phyloP scores from a whole-genome alignment of 53 echinoderm and acorn worm species.

The Astropecten irregularis region DNA sequence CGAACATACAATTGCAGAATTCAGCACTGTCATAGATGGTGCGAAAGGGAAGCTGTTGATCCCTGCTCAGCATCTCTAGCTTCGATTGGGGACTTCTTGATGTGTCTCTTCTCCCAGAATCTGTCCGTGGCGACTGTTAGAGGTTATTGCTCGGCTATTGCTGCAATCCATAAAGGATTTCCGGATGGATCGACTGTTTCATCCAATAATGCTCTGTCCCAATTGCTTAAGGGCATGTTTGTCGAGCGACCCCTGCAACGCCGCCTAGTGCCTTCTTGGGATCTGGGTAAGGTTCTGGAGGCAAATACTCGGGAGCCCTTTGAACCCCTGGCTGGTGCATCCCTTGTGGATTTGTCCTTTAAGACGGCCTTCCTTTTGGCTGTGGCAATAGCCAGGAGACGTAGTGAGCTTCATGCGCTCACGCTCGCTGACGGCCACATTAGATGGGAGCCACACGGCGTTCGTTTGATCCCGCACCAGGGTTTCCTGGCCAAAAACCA shows the following conservation, averaged over 20 bases:
- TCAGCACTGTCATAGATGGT: not conserved
- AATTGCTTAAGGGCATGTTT: not conserved
- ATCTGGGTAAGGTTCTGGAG: not conserved
- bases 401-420: conserved; percentile 32
- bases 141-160: conserved; percentile 9
- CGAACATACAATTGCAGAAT: too few species aligned
- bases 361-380: conserved; percentile 18
- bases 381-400: conserved; percentile 16
- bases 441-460: not conserved
- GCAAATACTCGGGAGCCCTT: not conserved
- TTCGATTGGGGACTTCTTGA: not conserved
- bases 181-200: conserved; percentile 5
- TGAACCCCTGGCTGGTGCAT: not conserved
- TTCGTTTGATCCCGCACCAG: not conserved
- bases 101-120: not conserved
- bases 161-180: too few species aligned
- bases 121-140: not conserved
- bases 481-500: conserved; percentile 41
- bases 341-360: not conserved
- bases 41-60: not conserved
- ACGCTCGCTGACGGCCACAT: not conserved
- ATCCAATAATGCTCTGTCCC: not conserved
- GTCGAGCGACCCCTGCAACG: not conserved
- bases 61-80: not conserved
- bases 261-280: not conserved